Evolutionary conservation across 2,797 vertebrate species (phyloP).

Genomic region (Acestrorhynchus altus): DNA sequence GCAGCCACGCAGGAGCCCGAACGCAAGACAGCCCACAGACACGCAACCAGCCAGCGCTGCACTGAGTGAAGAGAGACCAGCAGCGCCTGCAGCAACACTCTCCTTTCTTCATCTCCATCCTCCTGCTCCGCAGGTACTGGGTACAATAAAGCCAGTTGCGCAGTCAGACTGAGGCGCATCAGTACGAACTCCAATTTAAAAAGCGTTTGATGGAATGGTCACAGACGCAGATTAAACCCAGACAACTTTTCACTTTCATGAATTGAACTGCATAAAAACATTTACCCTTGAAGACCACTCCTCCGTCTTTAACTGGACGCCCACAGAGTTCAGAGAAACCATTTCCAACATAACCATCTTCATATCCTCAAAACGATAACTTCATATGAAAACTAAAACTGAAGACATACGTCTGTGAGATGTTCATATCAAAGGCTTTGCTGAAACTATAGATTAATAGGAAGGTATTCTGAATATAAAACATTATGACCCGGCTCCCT

Average conservation of each 20-base stretch:
- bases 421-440: no score
- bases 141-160: neutral
- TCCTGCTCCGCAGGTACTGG: slow-evolving; percentile 9
- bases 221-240: neutral
- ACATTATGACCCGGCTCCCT: no score
- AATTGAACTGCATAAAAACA: neutral
- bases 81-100: slow-evolving; percentile 16
- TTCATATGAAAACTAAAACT: no score
- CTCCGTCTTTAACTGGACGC: no score
- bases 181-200: slow-evolving; percentile 7
- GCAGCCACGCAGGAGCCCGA: slow-evolving; percentile 17
- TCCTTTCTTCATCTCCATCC: slow-evolving; percentile 16
- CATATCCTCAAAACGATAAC: no score
- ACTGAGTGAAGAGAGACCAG: slow-evolving; percentile 26
- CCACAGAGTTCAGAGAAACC: no score
- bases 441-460: no score
- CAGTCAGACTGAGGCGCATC: neutral
- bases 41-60: slow-evolving; percentile 10
- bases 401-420: no score
- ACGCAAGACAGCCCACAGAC: slow-evolving; percentile 7
- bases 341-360: no score
- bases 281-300: neutral
- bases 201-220: neutral
- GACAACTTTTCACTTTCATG: neutral
- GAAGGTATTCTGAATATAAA: no score